Evolutionary conservation across 1,140 invertebrate genomes (phyloP), one percentile per base, ranked within the genome.

Genomic region (Scaptomyza montana): DNA sequence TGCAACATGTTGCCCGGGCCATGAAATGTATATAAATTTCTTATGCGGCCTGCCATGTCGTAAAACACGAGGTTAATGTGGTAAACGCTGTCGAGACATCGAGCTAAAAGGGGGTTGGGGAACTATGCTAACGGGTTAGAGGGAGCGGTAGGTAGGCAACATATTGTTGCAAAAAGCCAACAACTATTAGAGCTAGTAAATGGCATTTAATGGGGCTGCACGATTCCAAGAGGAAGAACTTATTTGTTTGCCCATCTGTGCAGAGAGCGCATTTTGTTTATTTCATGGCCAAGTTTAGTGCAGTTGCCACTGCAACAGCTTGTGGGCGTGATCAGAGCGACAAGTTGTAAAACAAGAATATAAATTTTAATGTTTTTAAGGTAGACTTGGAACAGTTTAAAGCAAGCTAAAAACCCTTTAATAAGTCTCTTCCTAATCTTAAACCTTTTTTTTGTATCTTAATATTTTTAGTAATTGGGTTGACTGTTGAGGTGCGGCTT

Each of bases 1-100:
- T 89, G 78, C 84, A 87, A 87, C 82, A 87, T 87, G 82, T 87
- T 87, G 82, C 78, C 82, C 53, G 47, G 50, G 63, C 76, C 82
- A 87, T 87, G 82, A 87, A 87, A 87, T 87, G 82, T 87, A 87
- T 84, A 87, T 87, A 87, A 89, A 87, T 87, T 87, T 87, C 82
- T 89, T 77, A 84, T 87, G 82, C 79, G 82, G 82, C 76, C 79
- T 74, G 79, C 61, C 84, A 84, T 77, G 79, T 87, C 82, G 82
- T 87, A 87, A 87, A 89, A 87, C 82, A 87, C 66, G 82, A 89
- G 82, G 82, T 87, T 87, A 87, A 87, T 87, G 82, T 87, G 82
- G 82, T 87, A 87, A 87, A 77, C 59, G 75, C 72, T 71, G 75
- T 74, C 75, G 67, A 73, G 80, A 68, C n/a, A n/a, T n/a, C n/a